Evolutionary conservation across 2,797 vertebrate species (phyloP), one percentile per base, ranked within the genome.

Genomic region (Pogonophryne albipinna): DNA sequence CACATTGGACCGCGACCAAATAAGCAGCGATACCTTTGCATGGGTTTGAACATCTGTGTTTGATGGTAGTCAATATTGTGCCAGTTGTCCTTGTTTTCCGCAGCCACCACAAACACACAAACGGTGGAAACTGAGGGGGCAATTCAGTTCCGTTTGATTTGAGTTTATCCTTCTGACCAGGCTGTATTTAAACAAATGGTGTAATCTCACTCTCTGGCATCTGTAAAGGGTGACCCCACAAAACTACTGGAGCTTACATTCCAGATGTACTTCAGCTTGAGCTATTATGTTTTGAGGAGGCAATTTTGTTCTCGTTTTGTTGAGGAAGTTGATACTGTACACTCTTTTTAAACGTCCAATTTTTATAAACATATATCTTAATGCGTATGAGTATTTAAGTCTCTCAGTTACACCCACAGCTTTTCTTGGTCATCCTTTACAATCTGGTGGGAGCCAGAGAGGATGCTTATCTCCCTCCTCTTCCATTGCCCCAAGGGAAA

Each of bases 31-130:
- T 88, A 90, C 93, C 89, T 89, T 87, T 74, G 87, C 86, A 86
- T 74, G 76, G 67, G 91, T 95, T 94, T 94, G 92, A 93, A 93
- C 94, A 95, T 94, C 94, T 95, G 93, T 93, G 90, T 94, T 93
- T 94, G 91, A 79, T 80, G 75, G 90, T 76, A 60, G 93, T 91
- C 87, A 90, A 87, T 73, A 86, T 73, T 71, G 63, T 84, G 87
- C 89, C 90, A 91, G 90, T 89, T 88, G 88, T 78, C 88, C 86
- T 88, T 91, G 91, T 90, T 90, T 88, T 76, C 78, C 42, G 67
- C 65, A 73, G 81, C 83, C 85, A 89, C 76, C 3, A 38, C 90
- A 92, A 92, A 93, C 90, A 92, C 65, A 67, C 76, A 82, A 69
- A 64, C 74, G 65, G 49, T 69, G 71, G 75, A 87, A 87, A 88